These are phyloP conservation scores for Australoheros facetus DNA, from an alignment of 2,797 vertebrate genomes.

Conservation along the genomic window DNA sequence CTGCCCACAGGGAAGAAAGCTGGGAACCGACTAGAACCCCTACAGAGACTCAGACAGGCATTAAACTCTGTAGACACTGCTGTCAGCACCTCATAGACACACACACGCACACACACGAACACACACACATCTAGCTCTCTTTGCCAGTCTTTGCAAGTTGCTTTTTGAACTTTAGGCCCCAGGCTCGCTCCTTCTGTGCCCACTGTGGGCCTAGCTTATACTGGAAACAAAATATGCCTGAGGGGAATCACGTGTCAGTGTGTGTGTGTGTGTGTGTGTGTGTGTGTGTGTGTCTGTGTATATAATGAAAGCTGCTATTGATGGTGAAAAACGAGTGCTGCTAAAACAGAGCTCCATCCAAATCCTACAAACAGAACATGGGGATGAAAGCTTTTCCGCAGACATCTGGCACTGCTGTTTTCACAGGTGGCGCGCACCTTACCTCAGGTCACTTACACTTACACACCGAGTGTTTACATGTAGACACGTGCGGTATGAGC, in stretches of 20 bases:
- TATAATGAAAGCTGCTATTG: conserved; percentile 71
- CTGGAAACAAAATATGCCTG: conserved; percentile 41
- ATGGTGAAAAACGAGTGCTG: conserved; percentile 34
- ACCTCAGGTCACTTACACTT: neutral
- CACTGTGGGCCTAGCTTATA: conserved; percentile 25
- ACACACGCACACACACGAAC: neutral
- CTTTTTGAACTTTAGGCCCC: conserved; percentile 37
- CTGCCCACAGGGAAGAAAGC: conserved; percentile 2
- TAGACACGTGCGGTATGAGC: neutral
- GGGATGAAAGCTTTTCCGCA: conserved; percentile 49
- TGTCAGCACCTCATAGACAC: conserved; percentile 48
- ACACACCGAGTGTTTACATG: conserved; percentile 1
- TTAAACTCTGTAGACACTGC: conserved; percentile 51
- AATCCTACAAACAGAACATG: conserved; percentile 66
- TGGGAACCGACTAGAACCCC: conserved; percentile 34
- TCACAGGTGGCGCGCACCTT: conserved; percentile 52
- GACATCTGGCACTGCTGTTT: conserved; percentile 49
- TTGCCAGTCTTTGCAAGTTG: conserved; percentile 13
- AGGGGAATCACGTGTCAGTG: conserved; percentile 30
- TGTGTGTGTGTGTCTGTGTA: conserved; percentile 20
- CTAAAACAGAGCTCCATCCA: conserved; percentile 54
- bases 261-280: conserved; percentile 17
- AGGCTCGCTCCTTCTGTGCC: conserved; percentile 29
- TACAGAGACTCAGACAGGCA: conserved; percentile 33
- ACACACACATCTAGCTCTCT: neutral